These are phyloP conservation scores for Pantelozetes paolii DNA, from an alignment of 2,888 invertebrate species.

Conservation along the genomic window DNA sequence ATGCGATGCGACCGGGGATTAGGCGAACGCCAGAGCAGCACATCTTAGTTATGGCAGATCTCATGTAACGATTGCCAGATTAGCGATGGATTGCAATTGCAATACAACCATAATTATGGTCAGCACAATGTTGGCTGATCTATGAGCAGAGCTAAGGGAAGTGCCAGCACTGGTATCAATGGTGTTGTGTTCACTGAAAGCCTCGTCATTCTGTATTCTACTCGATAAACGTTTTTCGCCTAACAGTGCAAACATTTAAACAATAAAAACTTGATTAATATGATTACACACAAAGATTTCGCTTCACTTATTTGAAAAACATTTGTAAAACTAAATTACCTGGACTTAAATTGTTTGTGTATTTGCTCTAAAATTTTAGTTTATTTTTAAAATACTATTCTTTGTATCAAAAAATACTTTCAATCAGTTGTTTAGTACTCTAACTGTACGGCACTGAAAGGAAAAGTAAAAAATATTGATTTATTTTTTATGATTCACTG, in stretches of 20 bases:
- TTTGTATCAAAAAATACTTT: neutral
- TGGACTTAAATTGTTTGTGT: neutral
- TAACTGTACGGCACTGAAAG: neutral
- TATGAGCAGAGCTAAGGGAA: neutral
- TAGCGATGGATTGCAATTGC: neutral
- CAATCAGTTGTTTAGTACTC: no score
- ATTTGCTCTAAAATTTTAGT: no score
- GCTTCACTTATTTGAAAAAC: constrained; percentile 13
- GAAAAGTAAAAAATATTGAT: neutral
- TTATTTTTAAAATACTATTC: neutral
- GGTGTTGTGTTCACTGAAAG: neutral
- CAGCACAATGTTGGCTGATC: neutral
- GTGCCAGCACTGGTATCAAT: constrained; percentile 6
- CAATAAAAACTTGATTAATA: constrained; percentile 30
- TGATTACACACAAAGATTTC: constrained; percentile 7
- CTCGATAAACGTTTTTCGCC: constrained; percentile 41
- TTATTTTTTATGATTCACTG: no score
- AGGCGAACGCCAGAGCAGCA: neutral
- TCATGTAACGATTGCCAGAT: constrained; percentile 2
- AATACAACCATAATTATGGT: neutral
- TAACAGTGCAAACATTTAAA: constrained; percentile 5
- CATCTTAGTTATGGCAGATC: neutral
- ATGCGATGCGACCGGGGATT: no score
- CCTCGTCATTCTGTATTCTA: constrained; percentile 38
- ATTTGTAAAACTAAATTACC: constrained; percentile 25